Conservation (phyloP, 2,888 invertebrate genomes). For the Glyphotaelius pellucidus region DNA sequence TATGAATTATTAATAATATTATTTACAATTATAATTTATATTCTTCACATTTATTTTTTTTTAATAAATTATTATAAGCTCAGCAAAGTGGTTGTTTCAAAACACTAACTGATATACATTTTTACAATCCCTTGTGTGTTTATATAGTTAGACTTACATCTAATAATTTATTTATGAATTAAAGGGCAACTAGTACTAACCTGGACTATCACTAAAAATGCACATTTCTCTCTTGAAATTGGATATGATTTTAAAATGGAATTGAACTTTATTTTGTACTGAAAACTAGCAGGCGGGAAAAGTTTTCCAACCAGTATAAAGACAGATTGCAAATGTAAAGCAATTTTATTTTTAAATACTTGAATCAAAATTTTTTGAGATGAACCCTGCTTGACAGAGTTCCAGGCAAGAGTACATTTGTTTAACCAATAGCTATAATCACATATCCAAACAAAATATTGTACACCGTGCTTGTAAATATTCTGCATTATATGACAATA, state of each 20-base stretch:
- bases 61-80: not conserved
- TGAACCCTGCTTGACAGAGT: not conserved
- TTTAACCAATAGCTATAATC: no score
- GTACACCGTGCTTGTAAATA: not conserved
- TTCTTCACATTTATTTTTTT: not conserved
- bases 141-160: not conserved
- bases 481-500: not conserved
- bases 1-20: not conserved
- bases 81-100: not conserved
- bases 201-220: not conserved
- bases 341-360: not conserved
- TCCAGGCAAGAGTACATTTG: not conserved
- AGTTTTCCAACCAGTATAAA: not conserved
- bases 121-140: constrained; percentile 2
- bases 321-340: not conserved
- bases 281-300: not conserved
- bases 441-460: no score
- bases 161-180: not conserved
- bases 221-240: not conserved
- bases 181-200: not conserved
- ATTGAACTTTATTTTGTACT: not conserved
- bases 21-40: not conserved
- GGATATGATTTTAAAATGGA: not conserved
- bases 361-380: not conserved
- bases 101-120: not conserved